A percentile compares a stretch with the other conserved stretches of the same genome.
These are phyloP conservation scores for Volucella zonaria DNA, from an alignment of 2,888 invertebrate genomes.

Conservation along the genomic window DNA sequence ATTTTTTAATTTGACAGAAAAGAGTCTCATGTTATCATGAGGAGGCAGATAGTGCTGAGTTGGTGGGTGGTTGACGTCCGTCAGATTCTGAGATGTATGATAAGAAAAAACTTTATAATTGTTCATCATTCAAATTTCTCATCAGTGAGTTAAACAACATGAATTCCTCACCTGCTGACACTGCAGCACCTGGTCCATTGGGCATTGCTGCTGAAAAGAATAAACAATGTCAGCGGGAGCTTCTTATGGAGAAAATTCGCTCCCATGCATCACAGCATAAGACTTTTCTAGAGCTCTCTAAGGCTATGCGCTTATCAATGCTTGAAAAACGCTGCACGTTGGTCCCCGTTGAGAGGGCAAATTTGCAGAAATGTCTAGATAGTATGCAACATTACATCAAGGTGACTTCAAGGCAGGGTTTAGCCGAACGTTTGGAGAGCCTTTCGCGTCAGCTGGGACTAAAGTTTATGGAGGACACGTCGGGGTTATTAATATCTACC, in stretches of 20 bases:
- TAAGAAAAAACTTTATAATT: neutral
- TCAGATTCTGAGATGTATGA: too few species aligned
- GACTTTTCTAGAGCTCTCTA: conserved; percentile 92
- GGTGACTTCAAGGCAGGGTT: conserved; percentile 94
- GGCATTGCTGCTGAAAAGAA: conserved; percentile 84
- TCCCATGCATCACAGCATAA: conserved; percentile 93
- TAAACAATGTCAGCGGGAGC: conserved; percentile 91
- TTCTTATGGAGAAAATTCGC: conserved; percentile 95
- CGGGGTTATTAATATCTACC: conserved; percentile 94
- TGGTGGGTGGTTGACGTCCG: too few species aligned
- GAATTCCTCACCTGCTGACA: conserved; percentile 56
- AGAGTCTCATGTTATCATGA: too few species aligned
- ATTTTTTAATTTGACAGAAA: too few species aligned
- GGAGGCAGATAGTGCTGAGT: too few species aligned
- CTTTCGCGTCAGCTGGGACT: conserved; percentile 83
- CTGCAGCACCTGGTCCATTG: conserved; percentile 63
- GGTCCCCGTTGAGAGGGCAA: conserved; percentile 92
- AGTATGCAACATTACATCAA: conserved; percentile 96
- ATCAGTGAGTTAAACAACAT: conserved; percentile 50
- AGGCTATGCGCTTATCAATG: conserved; percentile 93
- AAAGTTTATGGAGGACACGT: conserved; percentile 93
- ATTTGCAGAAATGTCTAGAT: conserved; percentile 95
- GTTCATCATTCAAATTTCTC: conserved; percentile 53
- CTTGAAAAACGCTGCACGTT: conserved; percentile 94
- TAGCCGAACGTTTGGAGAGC: conserved; percentile 95